Evolutionary conservation across 2,113 vertebrate species (phyloP).

Genomic region (Sylvilagus bachmani): DNA sequence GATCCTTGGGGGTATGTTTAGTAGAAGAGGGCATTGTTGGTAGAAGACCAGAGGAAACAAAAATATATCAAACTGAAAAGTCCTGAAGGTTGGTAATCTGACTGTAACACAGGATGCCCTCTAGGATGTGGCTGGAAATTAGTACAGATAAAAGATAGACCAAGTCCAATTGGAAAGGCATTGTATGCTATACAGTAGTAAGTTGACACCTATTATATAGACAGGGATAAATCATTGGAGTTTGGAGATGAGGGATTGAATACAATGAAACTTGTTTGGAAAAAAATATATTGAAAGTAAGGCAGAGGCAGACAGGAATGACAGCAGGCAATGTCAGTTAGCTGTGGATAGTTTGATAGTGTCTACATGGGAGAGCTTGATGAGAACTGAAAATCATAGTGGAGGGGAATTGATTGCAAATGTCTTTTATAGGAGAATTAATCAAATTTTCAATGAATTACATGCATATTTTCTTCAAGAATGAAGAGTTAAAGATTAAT

Average conservation of each 20-base stretch:
- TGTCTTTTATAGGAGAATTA: not conserved
- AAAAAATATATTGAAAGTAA: not conserved
- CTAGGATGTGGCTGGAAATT: not conserved
- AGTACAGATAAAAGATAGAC: too few species aligned
- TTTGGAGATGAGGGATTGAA: not conserved
- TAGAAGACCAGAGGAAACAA: not conserved
- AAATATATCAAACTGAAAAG: not conserved
- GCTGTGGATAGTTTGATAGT: accelerated
- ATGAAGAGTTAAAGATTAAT: not conserved
- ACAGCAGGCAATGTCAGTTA: not conserved
- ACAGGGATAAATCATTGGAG: not conserved
- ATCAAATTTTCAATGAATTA: too few species aligned
- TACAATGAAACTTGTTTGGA: not conserved
- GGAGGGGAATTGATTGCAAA: not conserved
- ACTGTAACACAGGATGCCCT: not conserved
- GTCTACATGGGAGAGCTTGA: not conserved
- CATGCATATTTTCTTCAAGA: too few species aligned
- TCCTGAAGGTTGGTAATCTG: not conserved
- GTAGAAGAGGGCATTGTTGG: not conserved
- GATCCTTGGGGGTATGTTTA: not conserved
- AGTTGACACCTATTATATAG: accelerated
- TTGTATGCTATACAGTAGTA: not conserved
- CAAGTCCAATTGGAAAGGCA: not conserved
- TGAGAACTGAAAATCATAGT: not conserved
- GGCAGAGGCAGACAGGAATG: not conserved